Evolutionary conservation across 2,888 invertebrate species (phyloP).

Genomic region (Synergus gifuensis): DNA sequence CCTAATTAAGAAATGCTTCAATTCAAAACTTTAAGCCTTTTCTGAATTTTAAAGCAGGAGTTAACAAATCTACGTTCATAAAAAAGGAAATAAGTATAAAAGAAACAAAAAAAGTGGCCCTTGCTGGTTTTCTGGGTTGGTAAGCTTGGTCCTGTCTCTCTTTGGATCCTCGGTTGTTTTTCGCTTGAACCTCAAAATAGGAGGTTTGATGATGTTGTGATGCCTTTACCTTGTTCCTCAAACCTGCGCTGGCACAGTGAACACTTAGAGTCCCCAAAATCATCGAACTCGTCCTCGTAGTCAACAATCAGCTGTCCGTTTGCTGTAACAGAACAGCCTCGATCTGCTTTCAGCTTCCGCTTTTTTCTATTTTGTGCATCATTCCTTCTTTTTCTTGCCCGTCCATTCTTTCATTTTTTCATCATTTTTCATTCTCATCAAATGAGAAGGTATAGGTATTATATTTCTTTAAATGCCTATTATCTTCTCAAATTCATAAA

Average conservation of each 20-base stretch:
- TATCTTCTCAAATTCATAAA: not conserved
- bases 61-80: not conserved
- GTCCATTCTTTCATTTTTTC: conserved; percentile 47
- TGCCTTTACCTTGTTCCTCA: conserved; percentile 86
- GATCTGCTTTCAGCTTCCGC: conserved; percentile 78
- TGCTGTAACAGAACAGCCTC: conserved; percentile 81
- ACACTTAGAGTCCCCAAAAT: conserved; percentile 82
- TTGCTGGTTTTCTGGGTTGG: conserved; percentile 61
- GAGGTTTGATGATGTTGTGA: conserved; percentile 40
- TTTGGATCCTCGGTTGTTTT: conserved; percentile 51
- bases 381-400: conserved; percentile 49
- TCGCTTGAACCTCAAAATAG: conserved; percentile 46
- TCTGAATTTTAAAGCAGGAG: not conserved
- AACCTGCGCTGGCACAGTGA: conserved; percentile 88
- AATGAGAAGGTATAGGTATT: too few relatives aligned
- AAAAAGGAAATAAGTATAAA: conserved; percentile 9
- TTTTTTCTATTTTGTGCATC: conserved; percentile 50
- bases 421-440: not conserved
- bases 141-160: conserved; percentile 74
- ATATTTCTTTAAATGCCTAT: not conserved
- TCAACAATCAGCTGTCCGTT: conserved; percentile 83
- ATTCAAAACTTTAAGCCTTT: not conserved
- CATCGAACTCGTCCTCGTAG: conserved; percentile 80
- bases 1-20: not conserved
- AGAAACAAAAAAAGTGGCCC: conserved; percentile 46